Evolutionary conservation across 2,888 invertebrate species (phyloP).

Genomic region (Cryptosula pallasiana): DNA sequence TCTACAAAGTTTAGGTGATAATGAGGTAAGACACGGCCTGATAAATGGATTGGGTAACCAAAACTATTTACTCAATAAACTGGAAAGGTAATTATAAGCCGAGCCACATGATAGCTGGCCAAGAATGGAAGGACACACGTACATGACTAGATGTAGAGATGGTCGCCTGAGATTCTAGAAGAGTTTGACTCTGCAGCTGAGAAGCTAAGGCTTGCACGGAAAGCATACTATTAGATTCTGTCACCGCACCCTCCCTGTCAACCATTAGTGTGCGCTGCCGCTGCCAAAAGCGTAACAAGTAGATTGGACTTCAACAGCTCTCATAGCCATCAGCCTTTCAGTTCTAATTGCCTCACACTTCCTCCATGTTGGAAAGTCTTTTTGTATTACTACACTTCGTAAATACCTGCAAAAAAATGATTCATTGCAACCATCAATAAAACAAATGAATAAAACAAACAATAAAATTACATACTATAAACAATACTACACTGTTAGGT

Average conservation of each 20-base stretch:
- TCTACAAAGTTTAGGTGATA: too few relatives aligned
- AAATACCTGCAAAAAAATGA: too few relatives aligned
- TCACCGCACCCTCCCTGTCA: conserved; percentile 22
- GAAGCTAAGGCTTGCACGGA: not conserved
- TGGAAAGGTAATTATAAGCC: not conserved
- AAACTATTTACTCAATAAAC: not conserved
- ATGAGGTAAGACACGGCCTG: too few relatives aligned
- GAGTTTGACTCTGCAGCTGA: conserved; percentile 12
- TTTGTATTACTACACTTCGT: not conserved
- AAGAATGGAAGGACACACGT: not conserved
- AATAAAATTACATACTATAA: not conserved
- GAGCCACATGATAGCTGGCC: not conserved
- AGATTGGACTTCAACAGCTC: not conserved
- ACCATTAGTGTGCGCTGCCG: not conserved
- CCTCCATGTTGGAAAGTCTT: not conserved
- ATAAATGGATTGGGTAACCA: not conserved
- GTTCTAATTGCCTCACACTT: not conserved
- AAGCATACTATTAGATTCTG: conserved; percentile 11
- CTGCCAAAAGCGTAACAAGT: not conserved
- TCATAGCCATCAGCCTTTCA: not conserved
- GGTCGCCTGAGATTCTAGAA: not conserved
- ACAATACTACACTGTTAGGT: not conserved
- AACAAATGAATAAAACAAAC: not conserved
- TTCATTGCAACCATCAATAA: too few relatives aligned
- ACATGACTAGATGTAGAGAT: conserved; percentile 18